Evolutionary conservation across 2,113 vertebrate genomes (phyloP).

Genomic region (Tetrax tetrax): DNA sequence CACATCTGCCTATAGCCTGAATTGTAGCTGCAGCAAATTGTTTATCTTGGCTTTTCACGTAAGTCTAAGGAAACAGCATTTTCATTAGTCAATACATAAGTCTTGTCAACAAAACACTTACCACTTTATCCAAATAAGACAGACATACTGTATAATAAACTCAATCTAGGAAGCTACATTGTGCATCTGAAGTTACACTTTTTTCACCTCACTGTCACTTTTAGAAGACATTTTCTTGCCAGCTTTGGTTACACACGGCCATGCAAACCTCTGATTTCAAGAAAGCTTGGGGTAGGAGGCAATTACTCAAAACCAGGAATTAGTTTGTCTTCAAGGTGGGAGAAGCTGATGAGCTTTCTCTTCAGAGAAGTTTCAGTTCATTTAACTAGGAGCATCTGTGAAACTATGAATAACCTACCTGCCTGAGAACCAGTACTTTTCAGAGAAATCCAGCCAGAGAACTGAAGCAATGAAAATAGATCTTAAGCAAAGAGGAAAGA

Average conservation of each 20-base stretch:
- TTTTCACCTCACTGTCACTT: background rate
- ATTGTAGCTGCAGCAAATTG: constrained; percentile 94
- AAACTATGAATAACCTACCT: constrained; percentile 43
- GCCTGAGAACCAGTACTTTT: constrained; percentile 21
- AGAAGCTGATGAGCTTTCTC: constrained; percentile 25
- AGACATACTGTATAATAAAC: background rate
- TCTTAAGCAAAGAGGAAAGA: constrained; percentile 10
- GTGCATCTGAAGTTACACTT: background rate
- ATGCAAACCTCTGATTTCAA: constrained; percentile 9
- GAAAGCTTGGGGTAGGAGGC: background rate
- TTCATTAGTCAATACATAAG: background rate
- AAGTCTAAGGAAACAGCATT: constrained; percentile 83
- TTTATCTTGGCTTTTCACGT: constrained; percentile 98
- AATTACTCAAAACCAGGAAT: constrained; percentile 46
- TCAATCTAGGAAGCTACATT: background rate
- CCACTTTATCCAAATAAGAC: background rate
- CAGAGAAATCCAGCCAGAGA: constrained; percentile 44
- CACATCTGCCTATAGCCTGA: constrained; percentile 94
- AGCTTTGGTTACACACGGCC: background rate
- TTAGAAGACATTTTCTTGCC: background rate
- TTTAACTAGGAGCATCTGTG: constrained; percentile 56
- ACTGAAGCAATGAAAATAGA: constrained; percentile 21
- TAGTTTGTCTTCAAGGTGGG: constrained; percentile 30
- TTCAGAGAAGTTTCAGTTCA: constrained; percentile 56
- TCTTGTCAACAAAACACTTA: background rate